Base-by-base conservation (phyloP, 2,797 vertebrate genomes). In the Tolypeutes matacus region DNA sequence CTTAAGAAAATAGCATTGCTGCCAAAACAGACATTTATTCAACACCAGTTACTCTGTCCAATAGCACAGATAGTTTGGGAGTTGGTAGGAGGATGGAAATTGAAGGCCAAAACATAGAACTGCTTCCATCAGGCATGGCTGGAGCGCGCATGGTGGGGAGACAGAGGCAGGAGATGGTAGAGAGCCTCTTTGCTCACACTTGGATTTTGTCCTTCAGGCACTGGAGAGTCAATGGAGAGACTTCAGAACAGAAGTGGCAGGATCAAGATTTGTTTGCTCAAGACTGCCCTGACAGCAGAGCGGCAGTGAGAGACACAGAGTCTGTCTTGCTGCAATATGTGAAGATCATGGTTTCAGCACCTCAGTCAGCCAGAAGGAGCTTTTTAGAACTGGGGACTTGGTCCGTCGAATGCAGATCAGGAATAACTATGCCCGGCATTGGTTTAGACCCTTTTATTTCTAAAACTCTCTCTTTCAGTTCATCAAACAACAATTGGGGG, bases 181-280 rank as follows among this genome's bases (percentile, higher is more conserved):
- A 72, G 14, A 21, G 13, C 6, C 25, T 29, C 46, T 65, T 27
- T 2, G 23, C 29, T 27, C 56, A 4, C 51, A 15, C 15, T 21
- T 13, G 25, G 14, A 27, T 62, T 67, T 92, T 75, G 34, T 93
- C 39, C 81, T 80, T 15, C 34, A 7, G 34, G 49, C 10, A 0
- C 58, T 56, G 7, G 39, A 85, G 42, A 70, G 58, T 29, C 77
- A 39, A 5, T 17, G 39, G 67, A 95, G 80, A 92, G 58, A 70
- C 67, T 86, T 51, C 23, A 49, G n/a, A 86, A 70, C 0, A 72
- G 34, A 96, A 89, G 46, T 36, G 62, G 23, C 81, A 72, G 23
- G 49, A 86, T 65, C 81, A 81, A 88, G 73, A 65, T 39, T 53
- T 78, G 56, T 84, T 64, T 95, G 78, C 64, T 31, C 53, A 93